A percentile compares a stretch with the other conserved stretches of the same genome.
phyloP scores from a whole-genome alignment of 2,113 vertebrate species.

The Pithys albifrons region DNA sequence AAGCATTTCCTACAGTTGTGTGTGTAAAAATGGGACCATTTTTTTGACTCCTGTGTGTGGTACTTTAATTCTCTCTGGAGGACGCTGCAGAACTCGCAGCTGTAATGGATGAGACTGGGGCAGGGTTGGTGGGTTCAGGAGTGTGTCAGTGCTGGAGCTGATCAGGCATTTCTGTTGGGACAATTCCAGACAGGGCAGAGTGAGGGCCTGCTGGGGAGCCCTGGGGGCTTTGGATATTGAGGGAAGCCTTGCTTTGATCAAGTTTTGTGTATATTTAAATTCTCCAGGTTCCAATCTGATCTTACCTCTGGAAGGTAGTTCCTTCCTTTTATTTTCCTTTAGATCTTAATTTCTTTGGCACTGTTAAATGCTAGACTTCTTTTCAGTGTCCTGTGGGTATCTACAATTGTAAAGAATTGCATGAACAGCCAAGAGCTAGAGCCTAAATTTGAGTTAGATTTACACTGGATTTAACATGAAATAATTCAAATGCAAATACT shows the following conservation, averaged over 20 bases:
- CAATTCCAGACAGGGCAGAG: neutral
- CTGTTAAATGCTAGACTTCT: neutral
- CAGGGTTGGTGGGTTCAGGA: neutral
- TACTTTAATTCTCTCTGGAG: neutral
- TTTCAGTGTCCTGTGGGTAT: neutral
- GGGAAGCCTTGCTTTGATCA: neutral
- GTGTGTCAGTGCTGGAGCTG: neutral
- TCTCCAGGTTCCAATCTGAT: neutral
- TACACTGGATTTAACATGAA: neutral
- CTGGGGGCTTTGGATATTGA: neutral
- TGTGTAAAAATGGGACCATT: neutral
- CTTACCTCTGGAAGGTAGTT: neutral
- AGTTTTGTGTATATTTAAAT: neutral
- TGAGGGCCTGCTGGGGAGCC: accelerated
- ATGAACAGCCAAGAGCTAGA: neutral
- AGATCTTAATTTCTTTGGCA: neutral
- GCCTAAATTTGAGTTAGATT: neutral
- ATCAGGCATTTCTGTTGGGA: neutral
- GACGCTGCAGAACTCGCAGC: neutral
- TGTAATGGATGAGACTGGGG: neutral
- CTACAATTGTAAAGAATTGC: neutral
- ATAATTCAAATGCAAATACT: constrained; percentile 20
- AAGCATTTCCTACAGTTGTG: neutral
- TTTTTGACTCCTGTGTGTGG: neutral
- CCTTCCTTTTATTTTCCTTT: neutral